A percentile compares a stretch with the other conserved stretches of the same genome.
Evolutionary conservation across 1,140 invertebrate genomes (phyloP).

Genomic region (Dinothrombium tinctorium): DNA sequence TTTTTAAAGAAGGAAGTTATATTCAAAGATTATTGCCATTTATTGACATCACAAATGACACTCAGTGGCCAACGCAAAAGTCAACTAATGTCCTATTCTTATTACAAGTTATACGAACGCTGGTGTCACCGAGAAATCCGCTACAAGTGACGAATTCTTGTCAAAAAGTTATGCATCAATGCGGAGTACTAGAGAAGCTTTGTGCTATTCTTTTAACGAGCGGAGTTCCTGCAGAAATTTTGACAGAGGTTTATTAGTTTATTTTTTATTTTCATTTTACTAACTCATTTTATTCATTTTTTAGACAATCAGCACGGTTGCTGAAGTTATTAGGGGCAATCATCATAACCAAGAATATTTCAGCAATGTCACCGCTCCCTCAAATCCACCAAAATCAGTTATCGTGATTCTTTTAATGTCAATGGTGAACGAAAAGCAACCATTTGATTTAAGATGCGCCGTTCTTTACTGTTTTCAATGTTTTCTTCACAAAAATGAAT

Average conservation of each 20-base stretch:
- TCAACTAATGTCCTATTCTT: constrained; percentile 51
- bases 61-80: constrained; percentile 72
- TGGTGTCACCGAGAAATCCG: constrained; percentile 70
- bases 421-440: constrained; percentile 97
- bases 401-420: constrained; percentile 88
- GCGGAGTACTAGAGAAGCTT: constrained; percentile 38
- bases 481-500: constrained; percentile 77
- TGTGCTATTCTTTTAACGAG: constrained; percentile 78
- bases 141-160: constrained; percentile 48
- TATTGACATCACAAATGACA: constrained; percentile 52
- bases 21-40: constrained; percentile 63
- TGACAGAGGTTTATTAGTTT: constrained; percentile 40
- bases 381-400: constrained; percentile 64
- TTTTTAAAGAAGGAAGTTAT: constrained; percentile 88
- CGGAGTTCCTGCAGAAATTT: constrained; percentile 83
- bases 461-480: constrained; percentile 94
- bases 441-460: constrained; percentile 66
- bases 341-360: constrained; percentile 76
- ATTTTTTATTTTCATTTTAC: neutral
- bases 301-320: constrained; percentile 71
- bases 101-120: constrained; percentile 44
- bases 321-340: constrained; percentile 78
- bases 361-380: constrained; percentile 68
- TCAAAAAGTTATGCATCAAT: constrained; percentile 64
- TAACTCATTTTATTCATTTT: constrained; percentile 10